Conservation (phyloP, 2,888 invertebrate species). For the Tillus elongatus region DNA sequence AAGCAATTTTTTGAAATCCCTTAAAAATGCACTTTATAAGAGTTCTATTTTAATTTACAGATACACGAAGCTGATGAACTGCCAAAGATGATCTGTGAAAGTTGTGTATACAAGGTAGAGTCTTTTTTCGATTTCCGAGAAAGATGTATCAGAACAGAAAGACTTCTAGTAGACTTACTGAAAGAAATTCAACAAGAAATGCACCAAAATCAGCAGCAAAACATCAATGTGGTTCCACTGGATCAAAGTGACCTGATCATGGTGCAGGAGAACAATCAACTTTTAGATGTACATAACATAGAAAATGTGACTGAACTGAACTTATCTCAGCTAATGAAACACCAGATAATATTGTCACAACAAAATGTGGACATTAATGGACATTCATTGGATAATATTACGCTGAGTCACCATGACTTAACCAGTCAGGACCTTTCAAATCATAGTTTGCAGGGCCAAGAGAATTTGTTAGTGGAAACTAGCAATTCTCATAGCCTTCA, state of each 20-base stretch:
- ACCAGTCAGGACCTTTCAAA: slow-evolving; percentile 34
- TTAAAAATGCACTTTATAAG: too few species aligned
- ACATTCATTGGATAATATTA: slow-evolving; percentile 34
- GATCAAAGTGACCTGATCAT: slow-evolving; percentile 31
- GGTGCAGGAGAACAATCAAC: slow-evolving; percentile 32
- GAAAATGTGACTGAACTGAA: slow-evolving; percentile 33
- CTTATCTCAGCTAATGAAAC: slow-evolving; percentile 25
- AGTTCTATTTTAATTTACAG: too few species aligned
- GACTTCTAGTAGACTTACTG: slow-evolving; percentile 40
- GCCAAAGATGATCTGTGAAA: slow-evolving; percentile 51
- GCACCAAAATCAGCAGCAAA: slow-evolving; percentile 17
- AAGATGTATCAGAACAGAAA: slow-evolving; percentile 47
- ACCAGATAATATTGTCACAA: slow-evolving; percentile 22
- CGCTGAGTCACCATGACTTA: slow-evolving; percentile 35
- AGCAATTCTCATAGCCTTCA: slow-evolving; percentile 20
- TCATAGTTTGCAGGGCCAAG: slow-evolving; percentile 31
- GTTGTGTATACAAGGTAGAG: slow-evolving; percentile 50
- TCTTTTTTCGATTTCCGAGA: slow-evolving; percentile 49
- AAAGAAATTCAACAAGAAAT: slow-evolving; percentile 30
- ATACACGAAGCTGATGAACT: slow-evolving; percentile 47
- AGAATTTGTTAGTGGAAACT: slow-evolving; percentile 28
- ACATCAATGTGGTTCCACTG: slow-evolving; percentile 20
- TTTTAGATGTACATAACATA: slow-evolving; percentile 30
- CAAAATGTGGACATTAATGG: slow-evolving; percentile 28
- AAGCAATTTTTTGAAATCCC: too few species aligned